Conservation (phyloP, 1,140 invertebrate genomes). For the Temnothorax longispinosus region DNA sequence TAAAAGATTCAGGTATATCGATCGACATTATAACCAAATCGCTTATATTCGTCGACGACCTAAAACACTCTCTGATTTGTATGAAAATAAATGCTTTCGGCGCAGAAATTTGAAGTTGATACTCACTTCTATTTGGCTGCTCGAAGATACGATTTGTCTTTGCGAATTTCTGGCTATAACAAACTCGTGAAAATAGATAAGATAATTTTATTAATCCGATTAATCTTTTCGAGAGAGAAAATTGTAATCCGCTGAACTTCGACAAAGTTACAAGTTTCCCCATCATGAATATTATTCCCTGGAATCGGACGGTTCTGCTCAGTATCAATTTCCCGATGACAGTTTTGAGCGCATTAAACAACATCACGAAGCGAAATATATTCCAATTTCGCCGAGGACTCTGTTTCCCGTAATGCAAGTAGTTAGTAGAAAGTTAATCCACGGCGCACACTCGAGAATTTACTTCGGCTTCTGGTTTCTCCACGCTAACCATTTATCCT, state of each 20-base stretch:
- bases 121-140: background rate
- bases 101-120: background rate
- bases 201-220: background rate
- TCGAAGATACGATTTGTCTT: background rate
- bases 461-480: conserved; percentile 73
- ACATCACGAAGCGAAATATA: conserved; percentile 62
- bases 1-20: background rate
- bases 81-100: background rate
- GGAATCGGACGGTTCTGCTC: background rate
- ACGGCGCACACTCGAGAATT: conserved; percentile 71
- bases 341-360: conserved; percentile 66
- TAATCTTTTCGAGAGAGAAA: background rate
- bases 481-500: conserved; percentile 76
- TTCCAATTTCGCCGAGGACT: conserved; percentile 66
- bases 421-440: conserved; percentile 73
- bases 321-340: conserved; percentile 55
- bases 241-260: background rate
- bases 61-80: background rate
- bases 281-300: conserved; percentile 26
- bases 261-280: conserved; percentile 7
- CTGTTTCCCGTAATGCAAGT: conserved; percentile 72
- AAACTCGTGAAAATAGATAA: background rate
- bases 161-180: background rate
- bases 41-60: background rate
- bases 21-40: background rate